Base-by-base conservation (phyloP, 1,140 invertebrate species). In the Tetragonula clypearis region DNA sequence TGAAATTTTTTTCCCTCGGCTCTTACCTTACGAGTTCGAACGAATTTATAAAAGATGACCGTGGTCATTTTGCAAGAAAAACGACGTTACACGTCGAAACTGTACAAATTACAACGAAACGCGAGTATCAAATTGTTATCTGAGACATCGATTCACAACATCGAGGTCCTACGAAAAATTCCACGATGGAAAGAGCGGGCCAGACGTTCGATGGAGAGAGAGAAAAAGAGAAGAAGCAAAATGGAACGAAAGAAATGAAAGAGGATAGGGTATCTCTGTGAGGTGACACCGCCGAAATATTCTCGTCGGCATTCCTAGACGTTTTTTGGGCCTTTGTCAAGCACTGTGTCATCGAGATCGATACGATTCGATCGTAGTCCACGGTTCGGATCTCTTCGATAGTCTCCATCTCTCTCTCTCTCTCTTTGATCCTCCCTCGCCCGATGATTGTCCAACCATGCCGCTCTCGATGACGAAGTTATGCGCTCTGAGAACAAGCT, bases 201-300 rank as follows among this genome's bases (percentile, higher is more conserved):
- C 12, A 19, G 12, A 56, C 19, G 65, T 55, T 79, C 9, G 41
- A 79, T 55, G 53, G 62, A 68, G 66, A 66, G 49, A 15, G 66
- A 55, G 49, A 1, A 49, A 79, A 65, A 35, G 35, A 14, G 66
- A 55, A 58, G 1, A 49, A 60, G 65, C 76, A 53, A 55, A 30
- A 72, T 35, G 41, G 49, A 79, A 78, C 35, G 69, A 79, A 62
- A 79, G 71, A 21, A 74, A 82, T 21, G 21, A 75, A 86, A 84
- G 82, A 30, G 74, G 79, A 66, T 71, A 73, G 58, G n/a, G 60
- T 60, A 69, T 80, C 60, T 79, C 83, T 79, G 79, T 86, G 74
- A 94, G 92, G 92, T 94, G 93, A 94, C 93, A 94, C 92, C 88
- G 92, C 92, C 92, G 93, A 93, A 93, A 94, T 93, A 93, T 93